Conservation (phyloP, 2,888 invertebrate genomes). For the Lasius platythorax region DNA sequence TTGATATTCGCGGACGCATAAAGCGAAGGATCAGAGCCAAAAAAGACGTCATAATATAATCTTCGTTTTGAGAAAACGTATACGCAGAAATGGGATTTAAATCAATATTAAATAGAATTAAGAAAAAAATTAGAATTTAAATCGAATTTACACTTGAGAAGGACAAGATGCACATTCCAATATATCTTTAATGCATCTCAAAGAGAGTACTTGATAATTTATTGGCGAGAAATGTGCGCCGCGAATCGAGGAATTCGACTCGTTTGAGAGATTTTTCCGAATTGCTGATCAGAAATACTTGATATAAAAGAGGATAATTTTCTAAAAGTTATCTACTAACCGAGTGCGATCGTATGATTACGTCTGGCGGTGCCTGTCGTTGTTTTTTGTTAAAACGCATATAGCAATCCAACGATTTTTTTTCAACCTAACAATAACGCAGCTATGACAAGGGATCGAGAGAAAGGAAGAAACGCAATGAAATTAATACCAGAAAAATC, state of each 20-base stretch:
- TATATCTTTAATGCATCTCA: background rate
- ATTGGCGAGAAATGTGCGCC: background rate
- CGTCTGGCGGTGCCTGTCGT: constrained; percentile 68
- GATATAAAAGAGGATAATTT: constrained; percentile 73
- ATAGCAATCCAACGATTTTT: constrained; percentile 48
- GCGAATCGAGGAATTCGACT: background rate
- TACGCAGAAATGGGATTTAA: background rate
- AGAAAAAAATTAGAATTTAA: constrained; percentile 1
- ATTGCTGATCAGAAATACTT: background rate
- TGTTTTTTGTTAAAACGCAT: constrained; percentile 48
- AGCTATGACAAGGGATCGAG: background rate
- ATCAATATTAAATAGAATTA: background rate
- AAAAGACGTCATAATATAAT: background rate
- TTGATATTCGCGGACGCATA: background rate
- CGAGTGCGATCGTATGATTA: constrained; percentile 79
- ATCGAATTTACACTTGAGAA: background rate
- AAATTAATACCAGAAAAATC: constrained; percentile 7
- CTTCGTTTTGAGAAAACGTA: background rate
- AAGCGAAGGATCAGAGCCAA: background rate
- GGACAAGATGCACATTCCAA: too few relatives aligned
- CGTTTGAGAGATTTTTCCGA: background rate
- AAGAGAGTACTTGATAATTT: background rate
- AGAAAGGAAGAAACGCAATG: background rate
- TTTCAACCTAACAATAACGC: constrained; percentile 19
- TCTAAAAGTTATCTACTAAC: constrained; percentile 77